Base-by-base conservation (phyloP, 2,113 vertebrate species). In the Naja naja region DNA sequence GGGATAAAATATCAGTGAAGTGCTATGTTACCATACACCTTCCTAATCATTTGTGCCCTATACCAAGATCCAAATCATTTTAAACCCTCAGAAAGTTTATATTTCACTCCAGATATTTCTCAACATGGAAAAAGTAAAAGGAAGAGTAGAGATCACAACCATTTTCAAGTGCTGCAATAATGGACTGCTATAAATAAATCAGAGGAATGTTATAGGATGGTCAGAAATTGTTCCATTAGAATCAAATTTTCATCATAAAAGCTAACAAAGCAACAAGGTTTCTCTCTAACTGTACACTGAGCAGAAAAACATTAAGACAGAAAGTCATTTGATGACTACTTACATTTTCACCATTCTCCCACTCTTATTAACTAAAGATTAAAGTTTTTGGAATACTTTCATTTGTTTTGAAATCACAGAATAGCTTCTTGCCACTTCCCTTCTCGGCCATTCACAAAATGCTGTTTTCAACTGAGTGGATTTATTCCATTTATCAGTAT, bases 401-500 rank as follows among this genome's bases (percentile, higher is more conserved):
- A 85, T 92, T 64, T 93, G 54, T 55, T 90, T 90, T 93, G 92
- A 90, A 90, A 89, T 53, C 92, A 16, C 0, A 1, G 23, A 93
- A 93, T 93, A 52, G 54, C 54, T 90, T 86, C 88, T 89, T n/a
- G 34, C 69, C 22, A 23, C 30, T 45, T 93, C 54, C 30, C 55
- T 34, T 18, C 54, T 52, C 11, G 5, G 12, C 88, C 88, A 53
- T 93, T 90, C 81, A 90, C 55, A 34, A 93, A 93, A 90, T 53
- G 88, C 92, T 90, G 86, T 90, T 90, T 90, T 90, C 88, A 93
- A 87, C 81, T 60, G 69, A 86, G 89, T 90, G 92, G 64, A 90
- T 93, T 93, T 93, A 55, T 90, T 85, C 89, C 92, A 93, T 89
- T 93, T 90, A 90, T 47, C 89, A 86, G 20, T 90, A 86, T 86